Conservation (phyloP, 23 tunicate species). For the Styela clava region DNA sequence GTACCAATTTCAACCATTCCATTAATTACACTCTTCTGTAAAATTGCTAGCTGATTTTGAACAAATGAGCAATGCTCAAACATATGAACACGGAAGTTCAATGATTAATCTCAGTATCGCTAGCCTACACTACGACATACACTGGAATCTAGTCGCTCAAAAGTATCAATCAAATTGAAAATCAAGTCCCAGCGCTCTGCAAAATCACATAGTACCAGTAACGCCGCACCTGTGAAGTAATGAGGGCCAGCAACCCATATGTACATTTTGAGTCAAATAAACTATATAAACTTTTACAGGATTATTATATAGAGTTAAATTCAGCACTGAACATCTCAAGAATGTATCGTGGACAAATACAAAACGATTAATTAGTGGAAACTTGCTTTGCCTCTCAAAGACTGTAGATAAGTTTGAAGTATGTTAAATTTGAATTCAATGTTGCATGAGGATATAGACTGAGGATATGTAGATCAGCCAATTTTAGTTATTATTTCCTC, state of each 20-base stretch:
- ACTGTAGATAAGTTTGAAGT: background rate
- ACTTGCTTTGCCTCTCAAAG: constrained; percentile 8
- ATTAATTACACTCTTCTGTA: no score
- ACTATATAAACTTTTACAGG: constrained; percentile 38
- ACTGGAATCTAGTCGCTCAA: background rate
- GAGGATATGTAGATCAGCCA: background rate
- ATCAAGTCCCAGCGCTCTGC: no score
- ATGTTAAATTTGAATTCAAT: background rate
- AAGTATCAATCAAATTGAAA: no score
- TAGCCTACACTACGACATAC: no score
- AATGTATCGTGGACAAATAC: background rate
- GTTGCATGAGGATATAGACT: background rate
- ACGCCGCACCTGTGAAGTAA: no score
- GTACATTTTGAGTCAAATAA: no score
- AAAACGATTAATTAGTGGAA: constrained; percentile 5
- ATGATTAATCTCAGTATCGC: no score
- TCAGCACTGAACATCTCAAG: constrained; percentile 28
- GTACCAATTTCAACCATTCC: no score
- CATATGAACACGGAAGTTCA: no score
- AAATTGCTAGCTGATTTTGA: no score
- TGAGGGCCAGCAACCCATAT: background rate
- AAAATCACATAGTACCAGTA: no score
- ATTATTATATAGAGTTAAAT: constrained; percentile 35
- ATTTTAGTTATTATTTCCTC: background rate
- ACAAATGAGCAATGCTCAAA: no score